phyloP scores from a whole-genome alignment of 2,797 vertebrate genomes.

The Serranus cabrilla region DNA sequence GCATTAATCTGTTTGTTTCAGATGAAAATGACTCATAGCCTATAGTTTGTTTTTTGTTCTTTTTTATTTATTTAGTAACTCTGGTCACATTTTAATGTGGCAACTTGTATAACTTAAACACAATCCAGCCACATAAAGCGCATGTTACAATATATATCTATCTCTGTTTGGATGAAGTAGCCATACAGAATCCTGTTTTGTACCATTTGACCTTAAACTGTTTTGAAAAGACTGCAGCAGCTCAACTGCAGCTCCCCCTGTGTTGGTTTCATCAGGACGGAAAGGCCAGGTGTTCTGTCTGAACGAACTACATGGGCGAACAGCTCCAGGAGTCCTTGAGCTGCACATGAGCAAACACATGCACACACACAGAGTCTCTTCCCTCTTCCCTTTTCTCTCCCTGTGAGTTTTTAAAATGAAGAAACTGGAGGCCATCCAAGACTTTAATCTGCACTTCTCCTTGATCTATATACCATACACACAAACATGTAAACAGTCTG shows the following conservation, averaged over 20 bases:
- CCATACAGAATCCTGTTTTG: neutral
- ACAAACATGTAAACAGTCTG: conserved; percentile 1
- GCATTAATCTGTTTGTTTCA: no score
- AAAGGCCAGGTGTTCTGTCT: conserved; percentile 43
- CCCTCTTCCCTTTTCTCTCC: neutral
- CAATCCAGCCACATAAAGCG: neutral
- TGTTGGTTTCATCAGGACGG: conserved; percentile 13
- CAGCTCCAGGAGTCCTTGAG: conserved; percentile 25
- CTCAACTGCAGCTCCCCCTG: neutral
- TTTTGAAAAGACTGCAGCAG: neutral
- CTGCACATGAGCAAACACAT: conserved; percentile 2
- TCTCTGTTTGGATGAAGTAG: neutral
- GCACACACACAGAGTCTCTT: neutral
- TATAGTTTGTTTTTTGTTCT: no score
- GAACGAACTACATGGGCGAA: conserved; percentile 17
- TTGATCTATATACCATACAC: neutral
- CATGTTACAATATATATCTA: neutral
- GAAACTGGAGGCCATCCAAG: conserved; percentile 34
- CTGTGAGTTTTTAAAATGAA: conserved; percentile 39
- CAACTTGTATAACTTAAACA: no score
- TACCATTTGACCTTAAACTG: conserved; percentile 10
- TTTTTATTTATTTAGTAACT: no score
- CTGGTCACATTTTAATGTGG: no score
- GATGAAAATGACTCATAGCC: no score
- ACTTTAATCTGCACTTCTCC: conserved; percentile 47